Evolutionary conservation across 35 echinoderm and acorn worm genomes (phyloP).

Genomic region (Lytechinus pictus): DNA sequence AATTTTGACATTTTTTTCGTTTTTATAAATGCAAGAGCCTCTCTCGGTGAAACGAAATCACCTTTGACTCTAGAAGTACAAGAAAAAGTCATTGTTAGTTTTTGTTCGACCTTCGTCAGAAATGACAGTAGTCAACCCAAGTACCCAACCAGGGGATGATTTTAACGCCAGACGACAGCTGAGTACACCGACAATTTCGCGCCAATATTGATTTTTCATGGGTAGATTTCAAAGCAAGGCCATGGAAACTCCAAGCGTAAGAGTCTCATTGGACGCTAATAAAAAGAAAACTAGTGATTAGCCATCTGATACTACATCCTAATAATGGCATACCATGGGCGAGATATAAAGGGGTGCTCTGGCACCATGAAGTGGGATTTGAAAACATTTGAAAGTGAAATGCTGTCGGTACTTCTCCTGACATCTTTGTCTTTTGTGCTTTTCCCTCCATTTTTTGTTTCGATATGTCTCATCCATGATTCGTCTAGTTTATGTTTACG

Average conservation of each 20-base stretch:
- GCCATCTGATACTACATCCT: neutral
- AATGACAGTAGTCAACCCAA: neutral
- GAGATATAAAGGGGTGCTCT: too few relatives aligned
- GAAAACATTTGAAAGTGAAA: too few relatives aligned
- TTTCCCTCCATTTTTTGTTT: too few relatives aligned
- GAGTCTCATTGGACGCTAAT: neutral
- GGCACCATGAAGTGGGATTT: too few relatives aligned
- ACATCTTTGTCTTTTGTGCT: too few relatives aligned
- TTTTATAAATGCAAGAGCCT: neutral
- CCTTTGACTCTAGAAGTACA: neutral
- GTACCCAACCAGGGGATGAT: neutral
- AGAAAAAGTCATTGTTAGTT: neutral
- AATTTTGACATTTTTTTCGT: neutral
- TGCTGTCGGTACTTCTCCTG: too few relatives aligned
- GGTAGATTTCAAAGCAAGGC: slow-evolving; percentile 17
- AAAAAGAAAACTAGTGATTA: slow-evolving; percentile 6
- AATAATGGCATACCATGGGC: too few relatives aligned
- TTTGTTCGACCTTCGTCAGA: neutral
- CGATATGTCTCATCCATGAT: too few relatives aligned
- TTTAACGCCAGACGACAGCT: neutral
- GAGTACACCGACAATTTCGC: slow-evolving; percentile 16
- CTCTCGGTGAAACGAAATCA: neutral
- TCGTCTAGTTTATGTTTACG: too few relatives aligned
- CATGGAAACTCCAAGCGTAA: neutral
- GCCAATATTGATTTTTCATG: neutral